These are phyloP conservation scores for Cheirogaleus major DNA, from an alignment of 2,797 vertebrate species.

Conservation along the genomic window DNA sequence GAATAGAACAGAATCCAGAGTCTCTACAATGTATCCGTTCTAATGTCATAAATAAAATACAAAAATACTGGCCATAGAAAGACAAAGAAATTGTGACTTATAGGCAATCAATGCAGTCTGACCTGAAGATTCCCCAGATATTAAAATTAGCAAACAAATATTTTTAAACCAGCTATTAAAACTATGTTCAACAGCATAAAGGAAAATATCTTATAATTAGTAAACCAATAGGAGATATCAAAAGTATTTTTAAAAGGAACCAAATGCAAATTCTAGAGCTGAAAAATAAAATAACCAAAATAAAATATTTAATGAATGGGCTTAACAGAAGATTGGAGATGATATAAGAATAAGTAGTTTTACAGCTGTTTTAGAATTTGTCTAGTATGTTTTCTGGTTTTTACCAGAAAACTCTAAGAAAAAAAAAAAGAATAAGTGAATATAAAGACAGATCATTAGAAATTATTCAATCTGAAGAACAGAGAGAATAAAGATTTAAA, in stretches of 20 bases:
- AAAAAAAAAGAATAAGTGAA: neutral
- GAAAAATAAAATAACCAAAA: slow-evolving; percentile 43
- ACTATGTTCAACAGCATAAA: neutral
- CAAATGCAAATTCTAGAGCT: slow-evolving; percentile 5
- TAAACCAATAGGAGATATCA: neutral
- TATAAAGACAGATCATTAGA: neutral
- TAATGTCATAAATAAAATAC: slow-evolving; percentile 33
- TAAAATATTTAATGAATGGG: neutral
- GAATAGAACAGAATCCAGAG: slow-evolving; percentile 33
- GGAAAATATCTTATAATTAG: neutral
- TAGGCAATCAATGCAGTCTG: neutral
- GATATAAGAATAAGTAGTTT: neutral
- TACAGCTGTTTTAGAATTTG: no score
- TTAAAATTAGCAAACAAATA: slow-evolving; percentile 35
- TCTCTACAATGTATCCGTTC: slow-evolving; percentile 21
- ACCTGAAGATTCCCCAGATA: neutral
- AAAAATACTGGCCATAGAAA: slow-evolving; percentile 31
- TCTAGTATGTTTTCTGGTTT: no score
- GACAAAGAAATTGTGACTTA: neutral
- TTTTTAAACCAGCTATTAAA: neutral
- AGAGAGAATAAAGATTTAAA: neutral
- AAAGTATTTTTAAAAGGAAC: neutral
- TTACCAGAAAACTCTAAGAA: no score
- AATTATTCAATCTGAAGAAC: neutral
- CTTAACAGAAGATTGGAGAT: neutral